Evolutionary conservation across 2,888 invertebrate genomes (phyloP).

Genomic region (Hydropsyche betteni): DNA sequence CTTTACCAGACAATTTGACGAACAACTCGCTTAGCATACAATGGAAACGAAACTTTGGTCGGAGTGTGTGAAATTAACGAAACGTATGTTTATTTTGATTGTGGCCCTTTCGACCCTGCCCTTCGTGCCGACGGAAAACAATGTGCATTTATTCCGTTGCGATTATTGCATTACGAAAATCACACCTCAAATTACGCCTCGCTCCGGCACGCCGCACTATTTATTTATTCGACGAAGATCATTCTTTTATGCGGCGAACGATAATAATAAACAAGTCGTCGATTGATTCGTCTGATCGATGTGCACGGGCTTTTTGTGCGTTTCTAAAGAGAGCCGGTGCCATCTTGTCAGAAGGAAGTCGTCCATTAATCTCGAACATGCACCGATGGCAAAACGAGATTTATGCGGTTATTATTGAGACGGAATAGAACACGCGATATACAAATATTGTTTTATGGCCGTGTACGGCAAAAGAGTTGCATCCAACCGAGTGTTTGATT

Average conservation of each 20-base stretch:
- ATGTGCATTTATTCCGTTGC: constrained; percentile 19
- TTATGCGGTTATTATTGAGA: constrained; percentile 32
- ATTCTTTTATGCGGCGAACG: background rate
- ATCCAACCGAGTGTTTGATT: too few relatives aligned
- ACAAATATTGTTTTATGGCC: too few relatives aligned
- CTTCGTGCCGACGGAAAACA: constrained; percentile 2
- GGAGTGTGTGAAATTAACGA: constrained; percentile 14
- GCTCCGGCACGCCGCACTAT: background rate
- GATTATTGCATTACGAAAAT: constrained; percentile 36
- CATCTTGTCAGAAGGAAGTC: constrained; percentile 29
- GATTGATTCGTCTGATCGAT: too few relatives aligned
- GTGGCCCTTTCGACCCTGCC: constrained; percentile 2
- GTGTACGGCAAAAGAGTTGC: too few relatives aligned
- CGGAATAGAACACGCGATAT: constrained; percentile 10
- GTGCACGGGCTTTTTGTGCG: background rate
- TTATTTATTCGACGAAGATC: background rate
- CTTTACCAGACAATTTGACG: background rate
- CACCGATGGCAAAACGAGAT: constrained; percentile 22
- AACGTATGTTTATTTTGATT: constrained; percentile 40
- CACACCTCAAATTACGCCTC: constrained; percentile 24
- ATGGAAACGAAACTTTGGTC: background rate
- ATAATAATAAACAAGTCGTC: background rate
- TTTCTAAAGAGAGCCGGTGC: background rate
- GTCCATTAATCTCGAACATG: constrained; percentile 25
- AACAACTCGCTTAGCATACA: constrained; percentile 26